Base-by-base conservation (phyloP, 2,888 invertebrate species). In the Polyommatus icarus region DNA sequence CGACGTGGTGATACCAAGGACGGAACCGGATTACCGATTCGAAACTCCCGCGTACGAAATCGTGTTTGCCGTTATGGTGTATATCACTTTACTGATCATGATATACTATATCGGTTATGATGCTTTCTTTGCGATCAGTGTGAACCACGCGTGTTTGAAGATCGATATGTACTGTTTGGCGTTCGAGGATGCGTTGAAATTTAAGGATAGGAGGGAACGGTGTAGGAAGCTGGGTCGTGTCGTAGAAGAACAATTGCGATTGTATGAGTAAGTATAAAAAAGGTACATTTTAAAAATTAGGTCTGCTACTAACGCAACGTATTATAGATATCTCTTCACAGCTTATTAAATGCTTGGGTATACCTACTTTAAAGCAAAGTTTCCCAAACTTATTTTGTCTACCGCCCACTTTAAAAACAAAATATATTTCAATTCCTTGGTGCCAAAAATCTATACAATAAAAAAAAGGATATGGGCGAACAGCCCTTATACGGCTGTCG, bases 61-160 rank as follows among this genome's bases (percentile, higher is more conserved):
- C 0, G 77, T 86, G 18, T 90, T 88, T 46, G 76, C 80, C 0
- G 89, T 89, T 75, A 84, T 82, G 84, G 46, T 84, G 0, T 87
- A 87, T 67, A 81, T 81, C 0, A 80, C 84, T 0, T 6, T 85
- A 0, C 10, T 88, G 0, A 88, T 87, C 46, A 81, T 87, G 0
- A 29, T 88, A 0, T 87, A 87, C 40, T 91, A 87, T 59, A 81
- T 83, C 0, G 89, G 89, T 0, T 91, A 87, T 79, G 91, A 91
- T n/a, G 88, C 87, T 0, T 89, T 89, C 50, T 91, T 88, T 36
- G 90, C 89, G 0, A 12, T 91, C 24, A 80, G 81, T 0, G 84
- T 89, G 0, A 88, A 88, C 81, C 91, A 91, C 80, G 88, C 89
- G 0, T 90, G 91, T 50, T 78, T 90, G 79, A 91, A 91, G 80